Conservation (phyloP, 2,888 invertebrate species). For the Cataglyphis livida region DNA sequence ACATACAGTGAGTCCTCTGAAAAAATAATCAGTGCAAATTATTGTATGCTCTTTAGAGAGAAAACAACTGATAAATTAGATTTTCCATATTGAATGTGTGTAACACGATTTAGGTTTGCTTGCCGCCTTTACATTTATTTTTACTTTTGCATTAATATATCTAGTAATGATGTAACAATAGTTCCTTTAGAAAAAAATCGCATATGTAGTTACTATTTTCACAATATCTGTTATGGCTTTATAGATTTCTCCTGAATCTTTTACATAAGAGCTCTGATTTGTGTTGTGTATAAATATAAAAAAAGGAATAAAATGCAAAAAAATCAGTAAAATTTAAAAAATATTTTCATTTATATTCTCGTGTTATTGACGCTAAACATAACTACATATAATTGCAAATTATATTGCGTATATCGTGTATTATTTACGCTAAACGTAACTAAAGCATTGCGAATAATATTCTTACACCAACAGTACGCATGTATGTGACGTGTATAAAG, state of each 20-base stretch:
- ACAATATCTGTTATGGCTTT: not conserved
- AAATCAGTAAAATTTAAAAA: not conserved
- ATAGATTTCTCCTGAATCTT: not conserved
- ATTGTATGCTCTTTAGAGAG: slow-evolving; percentile 32
- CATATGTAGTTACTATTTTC: not conserved
- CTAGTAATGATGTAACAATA: slow-evolving; percentile 16
- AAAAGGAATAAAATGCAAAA: not conserved
- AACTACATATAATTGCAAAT: not conserved
- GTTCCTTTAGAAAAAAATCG: not conserved
- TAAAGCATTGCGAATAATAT: not conserved
- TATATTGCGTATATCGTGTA: not conserved
- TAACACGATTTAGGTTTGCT: slow-evolving; percentile 26
- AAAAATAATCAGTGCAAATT: slow-evolving; percentile 7
- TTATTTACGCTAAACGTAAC: not conserved
- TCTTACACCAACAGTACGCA: not conserved
- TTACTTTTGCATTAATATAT: slow-evolving; percentile 24
- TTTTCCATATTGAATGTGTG: slow-evolving; percentile 19
- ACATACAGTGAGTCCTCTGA: slow-evolving; percentile 14
- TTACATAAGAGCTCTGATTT: not conserved
- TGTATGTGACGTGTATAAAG: not conserved
- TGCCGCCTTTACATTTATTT: slow-evolving; percentile 19
- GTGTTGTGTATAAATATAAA: not conserved
- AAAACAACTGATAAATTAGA: slow-evolving; percentile 4
- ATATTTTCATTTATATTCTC: not conserved
- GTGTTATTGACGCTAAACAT: not conserved